Base-by-base conservation (phyloP, 2,888 invertebrate species). In the Chalcis sispes region DNA sequence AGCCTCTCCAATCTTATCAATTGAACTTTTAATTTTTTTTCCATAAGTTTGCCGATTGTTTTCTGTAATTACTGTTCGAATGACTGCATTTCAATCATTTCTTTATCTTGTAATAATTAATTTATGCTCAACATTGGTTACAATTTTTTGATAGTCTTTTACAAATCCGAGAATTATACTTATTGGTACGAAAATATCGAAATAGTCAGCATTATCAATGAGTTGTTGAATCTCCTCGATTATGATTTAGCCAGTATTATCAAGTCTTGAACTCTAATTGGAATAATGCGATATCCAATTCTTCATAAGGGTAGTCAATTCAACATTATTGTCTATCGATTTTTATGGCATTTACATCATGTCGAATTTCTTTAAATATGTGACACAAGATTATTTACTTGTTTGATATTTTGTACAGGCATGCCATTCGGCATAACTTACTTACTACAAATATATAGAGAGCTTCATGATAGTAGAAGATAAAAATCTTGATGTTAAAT, bases 121-220 rank as follows among this genome's bases (percentile, higher is more conserved):
- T 54, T 54, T 27, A 25, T 23, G 27, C 27, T 54, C 27, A 13
- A 27, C 27, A 15, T 54, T 54, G 3, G 15, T 15, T 25, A 54
- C 18, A 13, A 54, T 25, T 54, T n/a, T 54, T 54, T 13, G 54
- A 54, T 54, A 54, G 27, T 54, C 54, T 18, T 54, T 27, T 2
- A 15, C 15, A 18, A 54, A 54, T 25, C 27, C 27, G 10, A 27
- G 54, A 54, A 54, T 54, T 15, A 54, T 27, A 13, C 54, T 54
- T 15, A 54, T 2, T 13, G 25, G 27, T 8, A 54, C 4, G 1
- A 27, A 50, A 20, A 50, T 20, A 20, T 50, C 20, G 10, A 20
- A 50, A 20, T 50, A 50, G 4, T 20, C 20, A 20, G 18, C 50
- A 50, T 50, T 15, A 18, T 20, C 20, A 10, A 20, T 50, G 3